Base-by-base conservation (phyloP, 2,113 vertebrate species). In the Eptatretus burgeri region DNA sequence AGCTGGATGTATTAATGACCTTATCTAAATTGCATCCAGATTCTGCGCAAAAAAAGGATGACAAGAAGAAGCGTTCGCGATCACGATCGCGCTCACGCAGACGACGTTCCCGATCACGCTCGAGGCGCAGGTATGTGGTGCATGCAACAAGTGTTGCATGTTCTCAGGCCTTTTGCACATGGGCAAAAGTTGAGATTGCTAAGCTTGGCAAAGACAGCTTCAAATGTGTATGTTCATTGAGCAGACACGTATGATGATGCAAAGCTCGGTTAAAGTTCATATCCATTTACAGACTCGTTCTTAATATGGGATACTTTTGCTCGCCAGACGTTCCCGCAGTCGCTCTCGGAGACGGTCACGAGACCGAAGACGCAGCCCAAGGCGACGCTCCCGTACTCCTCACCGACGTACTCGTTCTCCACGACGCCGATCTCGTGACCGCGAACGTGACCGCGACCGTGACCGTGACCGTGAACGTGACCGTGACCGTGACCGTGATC, bases 31-130 rank as follows among this genome's bases (percentile, higher is more conserved):
- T 60, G n/a, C 12, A 18, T 16, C 17, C 51, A 27, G 16, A 2
- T 52, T 64, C 71, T 74, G 13, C 68, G 93, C 87, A 82, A 74
- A 98, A 95, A 71, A 98, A 95, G 69, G 87, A 98, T 65, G 84
- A 94, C 66, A 98, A 95, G 67, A 77, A 84, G 66, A 91, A 89
- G 69, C 86, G 84, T 72, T 91, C 85, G 1, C 78, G 82, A 63
- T 84, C 85, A 14, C 70, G 85, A 64, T 95, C 91, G 0, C 81
- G 82, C 52, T 95, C 91, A 0, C 76, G 86, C 13, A 81, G 86
- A 66, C 80, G 82, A 66, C 79, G 89, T 52, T 84, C 91, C 13
- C 79, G 82, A 52, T 95, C 91, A 50, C 85, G 85, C 64, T 93
- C 91, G 11, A 81, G 82, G 68, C 87, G 95, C 75, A 82, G 87